These are phyloP conservation scores for Leucopsar rothschildi DNA, from an alignment of 2,113 vertebrate species.

Conservation along the genomic window DNA sequence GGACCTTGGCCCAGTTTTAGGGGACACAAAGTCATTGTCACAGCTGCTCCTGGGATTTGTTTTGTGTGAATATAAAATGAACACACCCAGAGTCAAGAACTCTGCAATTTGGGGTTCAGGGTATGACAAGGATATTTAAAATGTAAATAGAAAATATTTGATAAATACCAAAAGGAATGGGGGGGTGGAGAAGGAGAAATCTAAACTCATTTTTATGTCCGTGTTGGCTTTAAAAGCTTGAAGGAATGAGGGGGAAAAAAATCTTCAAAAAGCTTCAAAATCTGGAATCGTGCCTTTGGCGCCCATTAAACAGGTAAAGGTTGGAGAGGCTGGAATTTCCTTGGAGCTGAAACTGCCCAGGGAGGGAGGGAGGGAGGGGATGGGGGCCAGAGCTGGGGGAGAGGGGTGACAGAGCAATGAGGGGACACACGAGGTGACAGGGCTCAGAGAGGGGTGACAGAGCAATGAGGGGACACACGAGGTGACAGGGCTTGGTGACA, in stretches of 20 bases:
- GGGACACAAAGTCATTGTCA: background rate
- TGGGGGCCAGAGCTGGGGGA: background rate
- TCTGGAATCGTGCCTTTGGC: background rate
- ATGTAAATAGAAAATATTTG: background rate
- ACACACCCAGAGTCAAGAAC: background rate
- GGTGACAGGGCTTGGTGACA: too few species aligned
- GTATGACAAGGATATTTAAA: background rate
- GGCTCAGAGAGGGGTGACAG: too few species aligned
- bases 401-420: background rate
- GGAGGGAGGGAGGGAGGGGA: too few species aligned
- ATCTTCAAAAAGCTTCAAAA: background rate
- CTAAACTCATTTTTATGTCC: background rate
- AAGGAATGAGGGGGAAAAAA: background rate
- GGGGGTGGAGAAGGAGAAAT: background rate
- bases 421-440: background rate
- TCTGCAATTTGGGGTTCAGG: background rate
- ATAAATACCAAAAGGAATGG: too few species aligned
- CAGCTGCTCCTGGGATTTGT: background rate
- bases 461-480: too few species aligned
- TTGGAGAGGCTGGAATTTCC: background rate
- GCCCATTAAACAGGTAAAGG: background rate
- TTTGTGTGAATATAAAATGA: background rate
- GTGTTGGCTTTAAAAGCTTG: background rate
- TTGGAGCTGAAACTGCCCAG: background rate
- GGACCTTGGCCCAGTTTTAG: background rate